Evolutionary conservation across 2,888 invertebrate species (phyloP).

Genomic region (Ophion ventricosus): DNA sequence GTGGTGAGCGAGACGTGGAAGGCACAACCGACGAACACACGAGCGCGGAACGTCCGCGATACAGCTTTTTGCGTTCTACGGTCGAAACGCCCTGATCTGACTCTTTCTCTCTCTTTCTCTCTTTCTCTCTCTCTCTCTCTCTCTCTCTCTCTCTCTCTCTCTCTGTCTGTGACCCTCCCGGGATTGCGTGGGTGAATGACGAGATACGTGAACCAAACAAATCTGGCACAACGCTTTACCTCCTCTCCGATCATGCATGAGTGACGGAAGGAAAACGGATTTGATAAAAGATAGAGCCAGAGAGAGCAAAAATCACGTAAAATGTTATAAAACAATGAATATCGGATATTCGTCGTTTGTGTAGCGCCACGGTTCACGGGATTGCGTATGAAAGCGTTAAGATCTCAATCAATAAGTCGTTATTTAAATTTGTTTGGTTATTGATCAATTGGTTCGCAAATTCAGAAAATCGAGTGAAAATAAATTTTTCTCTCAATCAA

Average conservation of each 20-base stretch:
- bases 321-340: background rate
- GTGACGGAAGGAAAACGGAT: constrained; percentile 35
- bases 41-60: constrained; percentile 34
- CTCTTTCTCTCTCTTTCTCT: constrained; percentile 30
- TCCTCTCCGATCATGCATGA: background rate
- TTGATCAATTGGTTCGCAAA: too few species aligned
- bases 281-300: constrained; percentile 14
- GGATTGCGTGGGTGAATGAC: constrained; percentile 61
- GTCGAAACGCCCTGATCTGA: constrained; percentile 55
- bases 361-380: background rate
- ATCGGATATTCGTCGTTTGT: background rate
- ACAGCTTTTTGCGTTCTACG: constrained; percentile 59
- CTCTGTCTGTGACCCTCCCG: constrained; percentile 25
- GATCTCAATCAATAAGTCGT: background rate
- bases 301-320: background rate
- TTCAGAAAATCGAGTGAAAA: too few species aligned
- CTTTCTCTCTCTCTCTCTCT: constrained; percentile 7
- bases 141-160: constrained; percentile 23
- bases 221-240: constrained; percentile 45
- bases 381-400: background rate
- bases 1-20: constrained; percentile 57
- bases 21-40: constrained; percentile 54
- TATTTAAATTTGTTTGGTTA: background rate
- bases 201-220: constrained; percentile 63
- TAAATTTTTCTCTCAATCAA: too few species aligned